Conservation (phyloP, 2,113 vertebrate genomes). For the Elgaria multicarinata region DNA sequence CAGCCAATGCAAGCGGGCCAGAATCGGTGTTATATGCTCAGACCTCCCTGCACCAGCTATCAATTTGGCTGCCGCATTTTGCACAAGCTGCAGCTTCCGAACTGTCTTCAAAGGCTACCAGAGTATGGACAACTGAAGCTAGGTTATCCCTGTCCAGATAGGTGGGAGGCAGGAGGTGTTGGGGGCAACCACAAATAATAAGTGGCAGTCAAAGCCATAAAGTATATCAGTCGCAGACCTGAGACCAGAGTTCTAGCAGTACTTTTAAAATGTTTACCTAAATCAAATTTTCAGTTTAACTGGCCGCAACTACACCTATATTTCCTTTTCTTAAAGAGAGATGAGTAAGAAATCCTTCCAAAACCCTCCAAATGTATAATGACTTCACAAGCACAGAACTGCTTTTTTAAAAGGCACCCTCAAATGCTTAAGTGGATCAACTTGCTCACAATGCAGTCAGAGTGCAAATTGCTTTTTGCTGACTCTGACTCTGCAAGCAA, state of each 20-base stretch:
- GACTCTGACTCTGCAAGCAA: constrained; percentile 14
- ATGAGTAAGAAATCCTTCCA: neutral
- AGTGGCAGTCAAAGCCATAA: no score
- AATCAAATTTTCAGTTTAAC: neutral
- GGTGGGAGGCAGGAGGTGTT: no score
- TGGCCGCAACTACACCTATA: neutral
- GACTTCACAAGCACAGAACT: neutral
- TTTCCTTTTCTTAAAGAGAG: neutral
- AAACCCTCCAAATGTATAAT: neutral
- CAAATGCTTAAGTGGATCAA: neutral
- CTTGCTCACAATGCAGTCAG: neutral
- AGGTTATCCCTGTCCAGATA: no score
- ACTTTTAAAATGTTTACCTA: neutral
- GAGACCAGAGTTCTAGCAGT: neutral
- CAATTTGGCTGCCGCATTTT: no score
- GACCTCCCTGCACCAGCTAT: no score
- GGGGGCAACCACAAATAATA: no score
- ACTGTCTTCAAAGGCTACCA: no score
- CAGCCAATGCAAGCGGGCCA: no score
- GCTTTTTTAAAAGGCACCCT: constrained; percentile 9
- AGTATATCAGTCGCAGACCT: neutral
- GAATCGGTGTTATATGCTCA: no score
- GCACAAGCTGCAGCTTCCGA: no score
- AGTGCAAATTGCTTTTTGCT: neutral
- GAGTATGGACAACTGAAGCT: no score